Evolutionary conservation across 1,140 invertebrate species (phyloP).

Genomic region (Brachionus asplanchnoidis): DNA sequence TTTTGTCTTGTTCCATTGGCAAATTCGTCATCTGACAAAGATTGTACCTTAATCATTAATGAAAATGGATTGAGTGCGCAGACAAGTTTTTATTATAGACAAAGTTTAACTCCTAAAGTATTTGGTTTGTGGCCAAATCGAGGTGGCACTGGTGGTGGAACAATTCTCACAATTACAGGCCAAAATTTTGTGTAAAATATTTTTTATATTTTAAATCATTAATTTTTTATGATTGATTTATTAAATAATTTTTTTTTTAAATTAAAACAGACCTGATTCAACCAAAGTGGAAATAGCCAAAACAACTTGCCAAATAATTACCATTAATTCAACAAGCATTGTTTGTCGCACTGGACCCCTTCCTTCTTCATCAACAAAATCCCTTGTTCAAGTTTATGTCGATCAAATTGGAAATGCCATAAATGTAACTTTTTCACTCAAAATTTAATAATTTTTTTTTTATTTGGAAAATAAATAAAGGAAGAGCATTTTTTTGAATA

Average conservation of each 20-base stretch:
- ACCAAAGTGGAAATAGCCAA: constrained; percentile 25
- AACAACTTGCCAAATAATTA: neutral
- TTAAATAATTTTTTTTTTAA: too few species aligned
- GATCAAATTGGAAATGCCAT: neutral
- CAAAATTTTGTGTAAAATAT: constrained; percentile 44
- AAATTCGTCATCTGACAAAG: constrained; percentile 17
- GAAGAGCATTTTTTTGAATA: constrained; percentile 43
- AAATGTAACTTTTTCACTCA: neutral
- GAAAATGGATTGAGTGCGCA: neutral
- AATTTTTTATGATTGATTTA: too few species aligned
- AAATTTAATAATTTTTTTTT: neutral
- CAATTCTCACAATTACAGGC: constrained; percentile 45
- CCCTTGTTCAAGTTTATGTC: neutral
- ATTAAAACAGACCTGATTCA: neutral
- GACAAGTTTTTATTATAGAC: neutral
- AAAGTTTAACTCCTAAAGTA: constrained; percentile 29
- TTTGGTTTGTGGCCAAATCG: constrained; percentile 39
- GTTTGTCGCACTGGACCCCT: constrained; percentile 8
- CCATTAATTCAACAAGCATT: neutral
- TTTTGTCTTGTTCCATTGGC: neutral
- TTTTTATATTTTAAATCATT: too few species aligned
- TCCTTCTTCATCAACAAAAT: neutral
- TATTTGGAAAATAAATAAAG: neutral
- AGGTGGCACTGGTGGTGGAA: constrained; percentile 46
- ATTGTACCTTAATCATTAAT: neutral